phyloP scores from a whole-genome alignment of 1,140 invertebrate genomes.

The Anoplolepis gracilipes region DNA sequence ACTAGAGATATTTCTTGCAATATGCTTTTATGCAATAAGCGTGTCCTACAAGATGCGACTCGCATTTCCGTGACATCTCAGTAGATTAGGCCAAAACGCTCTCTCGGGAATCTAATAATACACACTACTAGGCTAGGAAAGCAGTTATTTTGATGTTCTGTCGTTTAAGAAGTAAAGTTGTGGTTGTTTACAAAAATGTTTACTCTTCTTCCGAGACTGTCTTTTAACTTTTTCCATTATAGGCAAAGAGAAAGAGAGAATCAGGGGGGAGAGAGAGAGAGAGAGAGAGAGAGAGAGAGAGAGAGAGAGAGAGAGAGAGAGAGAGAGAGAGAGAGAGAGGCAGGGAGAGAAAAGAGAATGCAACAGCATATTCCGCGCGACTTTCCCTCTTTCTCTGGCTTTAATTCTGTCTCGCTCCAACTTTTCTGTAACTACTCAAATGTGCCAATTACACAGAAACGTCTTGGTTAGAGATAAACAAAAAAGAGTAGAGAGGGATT shows the following conservation, averaged over 20 bases:
- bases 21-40: background rate
- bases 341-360: conserved; percentile 30
- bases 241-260: too few species aligned
- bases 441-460: conserved; percentile 59
- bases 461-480: conserved; percentile 52
- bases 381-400: background rate
- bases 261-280: too few species aligned
- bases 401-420: background rate
- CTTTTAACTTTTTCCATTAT: conserved; percentile 61
- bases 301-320: background rate
- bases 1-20: background rate
- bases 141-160: conserved; percentile 54
- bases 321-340: background rate
- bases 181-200: conserved; percentile 60
- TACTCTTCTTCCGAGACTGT: conserved; percentile 14
- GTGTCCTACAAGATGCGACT: background rate
- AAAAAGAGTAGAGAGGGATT: conserved; percentile 42
- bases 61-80: background rate
- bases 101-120: background rate
- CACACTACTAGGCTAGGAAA: background rate
- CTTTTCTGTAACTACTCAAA: conserved; percentile 42
- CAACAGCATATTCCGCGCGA: conserved; percentile 43
- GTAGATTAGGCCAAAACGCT: conserved; percentile 8
- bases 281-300: background rate
- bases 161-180: conserved; percentile 61